Evolutionary conservation across 2,113 vertebrate species (phyloP), one percentile per base, ranked within the genome.

Genomic region (Tympanuchus pallidicinctus): DNA sequence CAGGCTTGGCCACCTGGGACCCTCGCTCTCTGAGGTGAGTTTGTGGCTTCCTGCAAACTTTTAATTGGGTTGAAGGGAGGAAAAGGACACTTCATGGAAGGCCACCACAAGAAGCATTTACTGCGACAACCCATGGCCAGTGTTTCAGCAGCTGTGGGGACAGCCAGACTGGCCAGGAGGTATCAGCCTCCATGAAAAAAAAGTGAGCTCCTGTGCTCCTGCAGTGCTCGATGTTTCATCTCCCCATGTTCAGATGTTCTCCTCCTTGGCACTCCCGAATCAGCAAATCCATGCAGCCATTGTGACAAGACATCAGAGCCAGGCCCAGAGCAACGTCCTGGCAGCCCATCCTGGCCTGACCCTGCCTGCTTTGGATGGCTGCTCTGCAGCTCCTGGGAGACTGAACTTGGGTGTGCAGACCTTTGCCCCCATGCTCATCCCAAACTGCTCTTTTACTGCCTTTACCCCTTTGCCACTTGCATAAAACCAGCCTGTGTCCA

Each of bases 151-250:
- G 64, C 52, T 2, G 1, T 17, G 66, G 45, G 48, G 36, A 47
- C 13, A 63, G 24, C n/a, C 25, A 14, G 40, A 45, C 52, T 70
- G 71, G 12, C 64, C 1, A 0, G 56, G 40, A 60, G 28, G 15
- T 10, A 36, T 11, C 4, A 38, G 8, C 4, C 4, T 22, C 40
- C 15, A 11, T 28, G 63, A 61, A 72, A 88, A 69, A 86, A 19
- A 47, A 56, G 32, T 6, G 2, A 0, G 0, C 38, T 70, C 42
- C 82, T 3, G 4, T 59, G 45, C 22, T 77, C 45, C 60, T 50
- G 36, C 24, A 64, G n/a, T 43, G 32, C 61, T 64, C 13, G 17
- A 11, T 47, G 25, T 60, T 83, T 76, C 42, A 67, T 40, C 65
- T 38, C 77, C 47, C 57, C 48, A 54, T 28, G 52, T 54, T 28